Evolutionary conservation across 2,113 vertebrate species (phyloP).

Genomic region (Callopanchax toddi): DNA sequence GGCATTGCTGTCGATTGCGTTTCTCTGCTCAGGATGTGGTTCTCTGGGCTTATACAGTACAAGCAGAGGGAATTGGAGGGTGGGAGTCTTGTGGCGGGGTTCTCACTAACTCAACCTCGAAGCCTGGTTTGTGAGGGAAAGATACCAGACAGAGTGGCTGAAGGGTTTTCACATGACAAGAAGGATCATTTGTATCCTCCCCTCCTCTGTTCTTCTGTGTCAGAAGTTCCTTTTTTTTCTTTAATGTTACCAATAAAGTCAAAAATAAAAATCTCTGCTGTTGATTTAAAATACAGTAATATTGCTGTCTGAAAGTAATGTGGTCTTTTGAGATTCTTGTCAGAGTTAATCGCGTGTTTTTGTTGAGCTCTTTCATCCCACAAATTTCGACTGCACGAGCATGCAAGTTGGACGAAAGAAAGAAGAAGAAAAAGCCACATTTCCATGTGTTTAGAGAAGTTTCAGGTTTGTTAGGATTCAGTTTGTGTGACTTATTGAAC

Average conservation of each 20-base stretch:
- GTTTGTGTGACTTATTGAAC: conserved; percentile 62
- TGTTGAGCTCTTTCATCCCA: conserved; percentile 51
- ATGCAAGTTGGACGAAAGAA: conserved; percentile 12
- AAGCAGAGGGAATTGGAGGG: conserved; percentile 73
- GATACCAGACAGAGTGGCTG: conserved; percentile 75
- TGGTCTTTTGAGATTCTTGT: conserved; percentile 51
- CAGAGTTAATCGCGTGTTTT: conserved; percentile 50
- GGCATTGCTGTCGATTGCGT: conserved; percentile 74
- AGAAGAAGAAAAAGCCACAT: conserved; percentile 39
- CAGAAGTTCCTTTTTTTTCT: conserved; percentile 23
- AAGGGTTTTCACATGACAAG: conserved; percentile 77
- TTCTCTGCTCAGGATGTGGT: conserved; percentile 82
- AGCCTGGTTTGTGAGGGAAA: conserved; percentile 73
- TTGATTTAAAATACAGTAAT: conserved; percentile 52
- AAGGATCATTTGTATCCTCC: conserved; percentile 73
- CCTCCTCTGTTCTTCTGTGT: conserved; percentile 48
- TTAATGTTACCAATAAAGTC: conserved; percentile 48
- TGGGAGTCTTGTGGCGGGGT: conserved; percentile 74
- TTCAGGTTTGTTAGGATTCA: conserved; percentile 60
- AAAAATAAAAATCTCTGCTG: conserved; percentile 41
- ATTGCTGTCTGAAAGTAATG: conserved; percentile 61
- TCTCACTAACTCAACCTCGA: conserved; percentile 66
- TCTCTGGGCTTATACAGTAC: conserved; percentile 76
- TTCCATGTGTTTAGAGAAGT: conserved; percentile 47
- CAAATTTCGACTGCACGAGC: conserved; percentile 50